Percentiles rank a stretch among this genome's conserved stretches.
These are phyloP conservation scores for Lampris megalopsis DNA, from an alignment of 2,113 vertebrate genomes.

Conservation along the genomic window DNA sequence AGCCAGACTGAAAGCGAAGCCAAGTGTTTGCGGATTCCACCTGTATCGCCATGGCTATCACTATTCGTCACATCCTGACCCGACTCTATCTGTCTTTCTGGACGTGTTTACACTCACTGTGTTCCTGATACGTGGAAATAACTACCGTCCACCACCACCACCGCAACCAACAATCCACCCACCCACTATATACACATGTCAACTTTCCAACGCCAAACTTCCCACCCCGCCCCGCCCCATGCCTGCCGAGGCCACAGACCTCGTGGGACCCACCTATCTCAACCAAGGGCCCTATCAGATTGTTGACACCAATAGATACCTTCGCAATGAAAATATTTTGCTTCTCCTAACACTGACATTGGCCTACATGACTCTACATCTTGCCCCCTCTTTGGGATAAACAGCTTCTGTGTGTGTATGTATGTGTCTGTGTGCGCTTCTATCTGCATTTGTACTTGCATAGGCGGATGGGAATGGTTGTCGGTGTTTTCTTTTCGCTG, in stretches of 20 bases:
- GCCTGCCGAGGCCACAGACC: conserved; percentile 68
- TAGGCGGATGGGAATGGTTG: conserved; percentile 42
- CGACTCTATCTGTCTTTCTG: conserved; percentile 66
- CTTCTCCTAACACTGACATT: conserved; percentile 86
- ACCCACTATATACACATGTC: neutral
- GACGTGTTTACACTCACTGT: conserved; percentile 77
- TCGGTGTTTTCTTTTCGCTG: conserved; percentile 57
- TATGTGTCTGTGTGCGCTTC: conserved; percentile 19
- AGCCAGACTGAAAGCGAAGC: neutral
- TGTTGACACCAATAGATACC: conserved; percentile 90
- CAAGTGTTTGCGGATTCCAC: conserved; percentile 17
- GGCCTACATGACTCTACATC: conserved; percentile 84
- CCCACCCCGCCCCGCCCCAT: neutral
- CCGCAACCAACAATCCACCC: conserved; percentile 8
- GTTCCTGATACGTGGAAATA: conserved; percentile 79
- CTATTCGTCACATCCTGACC: conserved; percentile 66
- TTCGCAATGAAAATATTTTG: conserved; percentile 93
- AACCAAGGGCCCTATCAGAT: conserved; percentile 82
- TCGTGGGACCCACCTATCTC: conserved; percentile 85
- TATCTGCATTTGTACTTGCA: conserved; percentile 28
- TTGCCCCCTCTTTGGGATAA: conserved; percentile 81
- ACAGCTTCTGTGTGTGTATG: conserved; percentile 87
- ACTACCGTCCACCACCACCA: conserved; percentile 42
- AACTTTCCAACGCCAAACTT: too few relatives aligned
- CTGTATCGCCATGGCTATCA: conserved; percentile 46